Base-by-base conservation (phyloP, 2,113 vertebrate genomes). In the Dendrocopos noguchii region DNA sequence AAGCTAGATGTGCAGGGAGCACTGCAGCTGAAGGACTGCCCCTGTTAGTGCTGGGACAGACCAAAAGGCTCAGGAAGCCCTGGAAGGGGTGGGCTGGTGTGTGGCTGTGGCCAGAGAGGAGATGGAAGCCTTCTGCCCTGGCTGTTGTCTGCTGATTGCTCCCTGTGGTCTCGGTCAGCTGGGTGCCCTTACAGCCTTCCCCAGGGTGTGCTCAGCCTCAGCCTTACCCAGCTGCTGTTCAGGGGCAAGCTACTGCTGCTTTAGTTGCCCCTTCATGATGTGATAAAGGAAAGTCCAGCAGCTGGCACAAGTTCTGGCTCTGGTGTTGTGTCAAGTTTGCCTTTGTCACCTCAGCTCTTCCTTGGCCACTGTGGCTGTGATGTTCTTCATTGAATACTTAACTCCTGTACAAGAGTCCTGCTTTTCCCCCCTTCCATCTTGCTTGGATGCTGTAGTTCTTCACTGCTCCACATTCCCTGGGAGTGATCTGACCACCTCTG, bases 201-300 rank as follows among this genome's bases (percentile, higher is more conserved):
- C 46, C 20, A n/a, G 59, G 81, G 20, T 11, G 6, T 89, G 59
- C 42, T 85, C 29, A 39, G 31, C 52, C 63, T 84, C n/a, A n/a
- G 15, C 10, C 39, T 80, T 9, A 5, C 31, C 9, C 24, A 68
- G 70, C 63, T 65, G 29, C 59, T 28, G 1, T n/a, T 80, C 46
- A 7, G 16, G 8, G 24, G 47, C 27, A 82, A 34, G 9, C n/a
- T 42, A 4, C 42, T 63, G 20, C 34, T 91, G 1, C 9, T 46
- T 24, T 34, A 47, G 16, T 18, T 11, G 9, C 22, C 28, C 18
- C 71, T 71, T 73, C 27, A 12, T 33, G 70, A 50, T 17, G 28
- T 1, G 4, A 5, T 46, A 19, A 72, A 80, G 1, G 5, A 79
- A 85, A 63, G 19, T 4, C 17, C 0, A 3, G 31, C 5, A 1